These are phyloP conservation scores for Catocala fraxini DNA, from an alignment of 2,888 invertebrate species.

Conservation along the genomic window DNA sequence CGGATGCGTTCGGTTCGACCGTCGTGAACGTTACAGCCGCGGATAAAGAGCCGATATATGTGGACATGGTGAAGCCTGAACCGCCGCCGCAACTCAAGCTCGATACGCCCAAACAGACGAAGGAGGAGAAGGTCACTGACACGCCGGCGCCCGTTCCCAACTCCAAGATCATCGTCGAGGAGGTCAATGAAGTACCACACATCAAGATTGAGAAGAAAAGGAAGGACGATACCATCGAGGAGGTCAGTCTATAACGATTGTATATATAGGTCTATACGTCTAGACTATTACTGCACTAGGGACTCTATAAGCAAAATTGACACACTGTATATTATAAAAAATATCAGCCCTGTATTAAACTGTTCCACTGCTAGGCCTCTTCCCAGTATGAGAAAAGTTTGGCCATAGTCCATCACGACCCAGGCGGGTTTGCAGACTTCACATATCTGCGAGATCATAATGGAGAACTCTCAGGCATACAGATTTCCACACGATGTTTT, in stretches of 20 bases:
- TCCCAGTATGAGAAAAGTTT: too few species aligned
- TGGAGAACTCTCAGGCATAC: too few species aligned
- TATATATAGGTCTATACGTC: too few species aligned
- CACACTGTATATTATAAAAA: too few species aligned
- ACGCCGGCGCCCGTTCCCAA: slow-evolving; percentile 56
- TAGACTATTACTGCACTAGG: too few species aligned
- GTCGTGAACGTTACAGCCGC: slow-evolving; percentile 61
- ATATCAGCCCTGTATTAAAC: too few species aligned
- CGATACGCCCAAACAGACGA: slow-evolving; percentile 27
- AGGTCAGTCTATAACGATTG: slow-evolving; percentile 36
- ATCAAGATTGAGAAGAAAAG: slow-evolving; percentile 49
- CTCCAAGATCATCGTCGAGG: slow-evolving; percentile 66
- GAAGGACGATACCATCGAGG: slow-evolving; percentile 65
- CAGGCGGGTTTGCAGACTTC: too few species aligned
- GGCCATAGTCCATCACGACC: too few species aligned
- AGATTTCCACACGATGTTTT: too few species aligned
- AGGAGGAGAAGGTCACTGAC: neutral
- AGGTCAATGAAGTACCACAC: slow-evolving; percentile 65
- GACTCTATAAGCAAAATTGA: too few species aligned
- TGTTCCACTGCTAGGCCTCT: too few species aligned
- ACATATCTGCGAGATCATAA: too few species aligned
- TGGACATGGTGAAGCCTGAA: slow-evolving; percentile 44
- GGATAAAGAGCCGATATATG: slow-evolving; percentile 66
- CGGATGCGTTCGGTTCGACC: slow-evolving; percentile 69
- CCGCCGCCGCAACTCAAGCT: slow-evolving; percentile 39